A percentile compares a stretch with the other conserved stretches of the same genome.
phyloP scores from a whole-genome alignment of 1,140 invertebrate genomes.

The Glossosoma conforme region DNA sequence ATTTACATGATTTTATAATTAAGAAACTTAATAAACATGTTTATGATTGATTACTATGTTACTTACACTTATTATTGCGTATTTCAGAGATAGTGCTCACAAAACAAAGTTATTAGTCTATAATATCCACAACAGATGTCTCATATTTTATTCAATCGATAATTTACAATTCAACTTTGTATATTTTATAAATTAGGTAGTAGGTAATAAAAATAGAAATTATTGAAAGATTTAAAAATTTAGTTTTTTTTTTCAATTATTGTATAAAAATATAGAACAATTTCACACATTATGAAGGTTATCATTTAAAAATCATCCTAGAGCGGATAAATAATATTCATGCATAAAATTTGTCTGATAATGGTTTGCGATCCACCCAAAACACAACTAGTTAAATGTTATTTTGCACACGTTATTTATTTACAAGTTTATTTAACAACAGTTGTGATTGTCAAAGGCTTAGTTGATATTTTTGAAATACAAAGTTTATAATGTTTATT shows the following conservation, averaged over 20 bases:
- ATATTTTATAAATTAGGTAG: too few relatives aligned
- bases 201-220: too few relatives aligned
- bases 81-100: slow-evolving; percentile 5
- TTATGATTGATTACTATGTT: not conserved
- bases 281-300: too few relatives aligned
- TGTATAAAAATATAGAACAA: too few relatives aligned
- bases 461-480: slow-evolving; percentile 8
- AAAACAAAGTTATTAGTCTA: slow-evolving; percentile 5
- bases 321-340: too few relatives aligned
- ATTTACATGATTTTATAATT: slow-evolving; percentile 1
- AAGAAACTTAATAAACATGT: not conserved
- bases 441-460: slow-evolving; percentile 30
- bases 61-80: slow-evolving; percentile 10
- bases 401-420: slow-evolving; percentile 18
- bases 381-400: slow-evolving; percentile 13
- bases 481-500: not conserved
- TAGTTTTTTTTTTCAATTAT: too few relatives aligned
- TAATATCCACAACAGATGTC: not conserved
- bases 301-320: too few relatives aligned
- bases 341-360: too few relatives aligned
- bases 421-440: slow-evolving; percentile 14
- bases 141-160: too few relatives aligned
- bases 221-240: too few relatives aligned
- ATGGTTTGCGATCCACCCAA: too few relatives aligned
- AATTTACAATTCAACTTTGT: too few relatives aligned